Conservation (phyloP, 2,113 vertebrate species). For the Daphoenositta chrysoptera region DNA sequence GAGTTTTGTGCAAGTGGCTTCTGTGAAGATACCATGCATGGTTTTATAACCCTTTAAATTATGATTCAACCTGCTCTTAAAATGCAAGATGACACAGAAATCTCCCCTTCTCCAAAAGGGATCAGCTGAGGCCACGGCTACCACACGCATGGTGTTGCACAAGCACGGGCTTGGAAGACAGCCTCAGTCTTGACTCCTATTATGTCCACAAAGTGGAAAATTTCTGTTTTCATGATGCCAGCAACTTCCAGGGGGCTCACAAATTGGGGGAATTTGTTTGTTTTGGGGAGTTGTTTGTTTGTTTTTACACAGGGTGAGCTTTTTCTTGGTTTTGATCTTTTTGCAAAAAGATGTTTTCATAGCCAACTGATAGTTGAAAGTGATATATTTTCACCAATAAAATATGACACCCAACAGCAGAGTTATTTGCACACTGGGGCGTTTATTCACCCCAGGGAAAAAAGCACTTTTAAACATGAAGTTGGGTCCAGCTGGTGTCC, state of each 20-base stretch:
- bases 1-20: background rate
- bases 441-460: background rate
- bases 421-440: background rate
- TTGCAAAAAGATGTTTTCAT: background rate
- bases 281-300: background rate
- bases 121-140: background rate
- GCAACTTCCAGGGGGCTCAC: background rate
- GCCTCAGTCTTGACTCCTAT: background rate
- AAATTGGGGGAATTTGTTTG: background rate
- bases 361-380: background rate
- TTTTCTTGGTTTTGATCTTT: constrained; percentile 16
- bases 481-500: constrained; percentile 1
- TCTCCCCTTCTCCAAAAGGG: background rate
- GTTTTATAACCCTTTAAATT: background rate
- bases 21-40: background rate
- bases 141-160: background rate
- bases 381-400: constrained; percentile 9
- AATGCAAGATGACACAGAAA: background rate
- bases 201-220: background rate
- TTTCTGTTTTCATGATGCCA: background rate
- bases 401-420: background rate
- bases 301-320: background rate
- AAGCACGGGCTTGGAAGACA: background rate
- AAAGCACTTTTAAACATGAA: constrained; percentile 1
- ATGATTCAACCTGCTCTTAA: background rate